A percentile compares a stretch with the other conserved stretches of the same genome.
Conservation (phyloP, 2,113 vertebrate genomes). For the Tragelaphus buxtoni region DNA sequence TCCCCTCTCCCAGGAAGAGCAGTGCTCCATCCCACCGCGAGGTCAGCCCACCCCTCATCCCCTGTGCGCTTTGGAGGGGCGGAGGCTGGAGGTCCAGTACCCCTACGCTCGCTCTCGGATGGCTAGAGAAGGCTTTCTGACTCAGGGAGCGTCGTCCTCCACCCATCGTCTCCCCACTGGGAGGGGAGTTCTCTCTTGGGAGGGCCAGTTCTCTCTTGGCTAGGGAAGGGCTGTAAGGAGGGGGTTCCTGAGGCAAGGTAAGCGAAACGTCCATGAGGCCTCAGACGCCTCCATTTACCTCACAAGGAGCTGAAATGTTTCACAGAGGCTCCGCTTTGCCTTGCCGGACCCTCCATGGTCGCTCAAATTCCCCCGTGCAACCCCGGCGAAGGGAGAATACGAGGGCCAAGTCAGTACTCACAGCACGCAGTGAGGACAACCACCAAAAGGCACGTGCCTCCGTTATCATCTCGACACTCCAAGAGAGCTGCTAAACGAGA, state of each 20-base stretch:
- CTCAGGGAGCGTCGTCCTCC: not conserved
- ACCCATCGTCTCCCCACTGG: fast-evolving
- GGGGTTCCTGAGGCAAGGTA: not conserved
- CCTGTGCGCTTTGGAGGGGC: not conserved
- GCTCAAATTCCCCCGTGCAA: not conserved
- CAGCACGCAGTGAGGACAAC: not conserved
- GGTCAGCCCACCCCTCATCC: not conserved
- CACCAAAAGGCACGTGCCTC: not conserved
- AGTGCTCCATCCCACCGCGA: not conserved
- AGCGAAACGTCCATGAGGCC: not conserved
- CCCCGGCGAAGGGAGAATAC: not conserved
- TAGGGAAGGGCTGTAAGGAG: not conserved
- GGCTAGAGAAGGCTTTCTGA: not conserved
- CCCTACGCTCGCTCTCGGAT: not conserved
- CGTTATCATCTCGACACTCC: not conserved
- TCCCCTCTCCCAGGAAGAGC: not conserved
- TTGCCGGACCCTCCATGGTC: not conserved
- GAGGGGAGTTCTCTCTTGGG: too few species aligned
- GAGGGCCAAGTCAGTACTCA: not conserved
- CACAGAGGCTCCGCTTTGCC: not conserved
- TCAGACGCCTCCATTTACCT: not conserved
- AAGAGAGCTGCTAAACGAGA: not conserved
- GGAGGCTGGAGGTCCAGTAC: not conserved
- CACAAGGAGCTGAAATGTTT: not conserved
- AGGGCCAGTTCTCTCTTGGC: too few species aligned